Percentiles rank a stretch among this genome's conserved stretches.
phyloP scores from a whole-genome alignment of 2,113 vertebrate genomes.

The Dicentrarchus labrax region DNA sequence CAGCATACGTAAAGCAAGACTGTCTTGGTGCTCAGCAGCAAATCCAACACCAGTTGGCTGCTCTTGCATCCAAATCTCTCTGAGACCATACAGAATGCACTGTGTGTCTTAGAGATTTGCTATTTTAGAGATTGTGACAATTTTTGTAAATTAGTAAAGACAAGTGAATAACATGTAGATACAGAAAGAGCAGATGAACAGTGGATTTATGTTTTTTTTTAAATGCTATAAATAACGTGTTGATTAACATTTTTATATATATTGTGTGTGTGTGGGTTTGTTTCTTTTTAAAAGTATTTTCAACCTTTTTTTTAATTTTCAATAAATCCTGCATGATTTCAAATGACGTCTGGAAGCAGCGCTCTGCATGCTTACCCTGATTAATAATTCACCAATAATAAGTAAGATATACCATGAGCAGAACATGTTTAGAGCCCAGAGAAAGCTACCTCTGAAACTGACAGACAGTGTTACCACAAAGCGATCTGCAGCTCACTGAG shows the following conservation, averaged over 20 bases:
- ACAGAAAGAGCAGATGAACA: conserved; percentile 13
- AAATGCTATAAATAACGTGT: conserved; percentile 18
- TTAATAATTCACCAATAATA: conserved; percentile 35
- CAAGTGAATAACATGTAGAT: not conserved
- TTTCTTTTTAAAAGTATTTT: not conserved
- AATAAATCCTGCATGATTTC: conserved; percentile 35
- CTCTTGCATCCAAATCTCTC: conserved; percentile 56
- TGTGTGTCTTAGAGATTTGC: conserved; percentile 36
- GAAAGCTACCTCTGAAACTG: conserved; percentile 26
- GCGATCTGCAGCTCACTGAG: conserved; percentile 44
- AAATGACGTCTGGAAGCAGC: conserved; percentile 7
- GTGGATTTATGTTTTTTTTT: conserved; percentile 28
- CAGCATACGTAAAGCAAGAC: conserved; percentile 21
- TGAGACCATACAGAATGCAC: conserved; percentile 37
- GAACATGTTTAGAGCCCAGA: conserved; percentile 30
- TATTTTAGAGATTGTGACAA: conserved; percentile 21
- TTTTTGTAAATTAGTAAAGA: conserved; percentile 36
- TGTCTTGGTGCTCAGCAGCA: conserved; percentile 41
- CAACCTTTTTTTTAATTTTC: too few relatives aligned
- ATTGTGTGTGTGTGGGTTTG: conserved; percentile 5
- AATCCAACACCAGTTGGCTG: conserved; percentile 70
- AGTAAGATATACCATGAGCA: conserved; percentile 32
- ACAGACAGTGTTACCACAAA: conserved; percentile 41
- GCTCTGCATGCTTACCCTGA: conserved; percentile 13
- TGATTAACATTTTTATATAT: not conserved